Percentiles rank a stretch among this genome's conserved stretches.
Conservation (phyloP, 2,797 vertebrate genomes). For the Phoebastria nigripes region DNA sequence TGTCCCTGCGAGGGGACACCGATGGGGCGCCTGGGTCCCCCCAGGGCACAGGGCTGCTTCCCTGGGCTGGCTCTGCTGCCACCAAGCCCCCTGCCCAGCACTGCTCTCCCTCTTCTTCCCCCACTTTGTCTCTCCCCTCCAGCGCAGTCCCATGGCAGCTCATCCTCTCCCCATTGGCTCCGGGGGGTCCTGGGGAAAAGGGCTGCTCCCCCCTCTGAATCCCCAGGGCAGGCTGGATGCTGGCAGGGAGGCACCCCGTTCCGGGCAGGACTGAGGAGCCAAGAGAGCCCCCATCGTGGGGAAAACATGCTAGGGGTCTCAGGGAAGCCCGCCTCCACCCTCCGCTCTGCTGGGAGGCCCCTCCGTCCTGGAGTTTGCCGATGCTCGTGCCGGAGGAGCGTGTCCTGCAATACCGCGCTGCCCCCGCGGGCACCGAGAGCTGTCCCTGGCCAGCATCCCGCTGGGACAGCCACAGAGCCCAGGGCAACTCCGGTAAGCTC, state of each 20-base stretch:
- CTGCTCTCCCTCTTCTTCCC: background rate
- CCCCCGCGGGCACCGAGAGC: background rate
- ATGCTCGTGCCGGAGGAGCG: accelerated
- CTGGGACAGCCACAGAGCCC: background rate
- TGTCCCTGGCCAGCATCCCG: background rate
- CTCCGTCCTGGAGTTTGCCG: background rate
- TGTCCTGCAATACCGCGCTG: background rate
- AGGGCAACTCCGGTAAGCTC: background rate
- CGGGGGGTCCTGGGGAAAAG: background rate
- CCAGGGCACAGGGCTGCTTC: background rate
- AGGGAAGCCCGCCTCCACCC: background rate
- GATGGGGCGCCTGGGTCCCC: background rate
- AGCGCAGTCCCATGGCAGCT: background rate
- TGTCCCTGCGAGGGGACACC: background rate
- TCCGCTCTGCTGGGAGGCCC: accelerated
- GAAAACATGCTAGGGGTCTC: background rate
- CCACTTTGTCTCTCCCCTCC: accelerated
- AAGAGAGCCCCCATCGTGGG: accelerated
- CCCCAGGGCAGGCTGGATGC: background rate
- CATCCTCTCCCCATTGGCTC: background rate
- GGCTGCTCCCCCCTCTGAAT: background rate
- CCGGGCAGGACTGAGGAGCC: background rate
- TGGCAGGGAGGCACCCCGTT: background rate
- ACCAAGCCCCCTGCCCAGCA: accelerated
- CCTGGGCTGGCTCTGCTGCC: background rate